Percentiles rank a stretch among this genome's conserved stretches.
phyloP scores from a whole-genome alignment of 2,113 vertebrate species.

The Elephas maximus region DNA sequence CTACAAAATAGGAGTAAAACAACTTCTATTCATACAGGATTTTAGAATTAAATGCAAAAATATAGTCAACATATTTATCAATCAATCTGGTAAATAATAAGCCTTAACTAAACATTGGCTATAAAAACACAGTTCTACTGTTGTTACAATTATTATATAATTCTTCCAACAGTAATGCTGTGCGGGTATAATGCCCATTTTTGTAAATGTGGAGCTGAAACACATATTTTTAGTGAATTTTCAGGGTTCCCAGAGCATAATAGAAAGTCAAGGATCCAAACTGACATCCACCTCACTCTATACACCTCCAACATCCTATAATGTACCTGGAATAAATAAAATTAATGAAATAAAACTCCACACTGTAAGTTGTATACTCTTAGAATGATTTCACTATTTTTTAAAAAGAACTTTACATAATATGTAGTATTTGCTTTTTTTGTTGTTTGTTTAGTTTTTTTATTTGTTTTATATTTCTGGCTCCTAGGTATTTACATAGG shows the following conservation, averaged over 20 bases:
- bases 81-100: background rate
- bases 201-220: background rate
- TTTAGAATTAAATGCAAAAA: background rate
- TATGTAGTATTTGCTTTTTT: background rate
- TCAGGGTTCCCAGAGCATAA: background rate
- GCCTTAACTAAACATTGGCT: background rate
- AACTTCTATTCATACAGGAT: background rate
- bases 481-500: background rate
- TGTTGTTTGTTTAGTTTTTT: too few species aligned
- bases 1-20: background rate
- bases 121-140: background rate
- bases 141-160: background rate
- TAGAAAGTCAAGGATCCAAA: background rate
- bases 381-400: background rate
- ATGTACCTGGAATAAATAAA: background rate
- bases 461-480: background rate
- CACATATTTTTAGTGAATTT: background rate
- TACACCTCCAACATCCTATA: background rate
- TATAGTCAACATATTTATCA: slow-evolving; percentile 31
- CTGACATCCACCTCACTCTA: background rate
- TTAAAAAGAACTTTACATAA: background rate
- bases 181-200: background rate
- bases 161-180: background rate
- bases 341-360: background rate
- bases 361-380: background rate